A percentile compares a stretch with the other conserved stretches of the same genome.
These are phyloP conservation scores for Dryobates pubescens DNA, from an alignment of 2,797 vertebrate species.

Conservation along the genomic window DNA sequence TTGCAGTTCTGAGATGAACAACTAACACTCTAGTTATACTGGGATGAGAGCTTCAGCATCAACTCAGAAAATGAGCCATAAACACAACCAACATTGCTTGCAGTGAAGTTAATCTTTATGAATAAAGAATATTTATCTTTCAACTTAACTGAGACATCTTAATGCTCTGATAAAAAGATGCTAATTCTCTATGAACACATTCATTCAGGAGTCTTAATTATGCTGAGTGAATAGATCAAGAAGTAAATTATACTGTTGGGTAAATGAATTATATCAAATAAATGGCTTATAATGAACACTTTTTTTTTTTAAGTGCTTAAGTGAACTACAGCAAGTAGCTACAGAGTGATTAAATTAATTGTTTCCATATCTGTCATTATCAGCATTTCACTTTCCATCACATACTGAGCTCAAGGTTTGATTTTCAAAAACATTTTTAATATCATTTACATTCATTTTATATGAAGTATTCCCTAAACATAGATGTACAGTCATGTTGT, in stretches of 20 bases:
- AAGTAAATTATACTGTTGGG: conserved; percentile 24
- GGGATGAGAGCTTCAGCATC: background rate
- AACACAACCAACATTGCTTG: background rate
- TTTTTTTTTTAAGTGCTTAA: conserved; percentile 34
- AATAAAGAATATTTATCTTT: conserved; percentile 8
- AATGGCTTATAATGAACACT: conserved; percentile 42
- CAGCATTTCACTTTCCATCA: background rate
- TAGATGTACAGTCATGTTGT: background rate
- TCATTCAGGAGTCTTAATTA: conserved; percentile 41
- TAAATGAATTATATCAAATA: conserved; percentile 48
- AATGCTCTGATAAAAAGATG: conserved; percentile 2
- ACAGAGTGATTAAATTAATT: conserved; percentile 24
- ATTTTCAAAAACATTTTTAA: background rate
- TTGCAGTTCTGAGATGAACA: background rate
- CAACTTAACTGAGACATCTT: background rate
- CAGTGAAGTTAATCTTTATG: background rate
- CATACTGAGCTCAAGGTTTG: background rate
- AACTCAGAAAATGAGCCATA: background rate
- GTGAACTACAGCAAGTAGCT: background rate
- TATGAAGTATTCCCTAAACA: background rate
- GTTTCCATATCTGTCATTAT: conserved; percentile 23
- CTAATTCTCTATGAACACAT: conserved; percentile 24
- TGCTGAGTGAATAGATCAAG: conserved; percentile 33
- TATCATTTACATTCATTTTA: background rate
- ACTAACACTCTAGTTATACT: background rate